phyloP scores from a whole-genome alignment of 2,113 vertebrate species.

The Euleptes europaea region DNA sequence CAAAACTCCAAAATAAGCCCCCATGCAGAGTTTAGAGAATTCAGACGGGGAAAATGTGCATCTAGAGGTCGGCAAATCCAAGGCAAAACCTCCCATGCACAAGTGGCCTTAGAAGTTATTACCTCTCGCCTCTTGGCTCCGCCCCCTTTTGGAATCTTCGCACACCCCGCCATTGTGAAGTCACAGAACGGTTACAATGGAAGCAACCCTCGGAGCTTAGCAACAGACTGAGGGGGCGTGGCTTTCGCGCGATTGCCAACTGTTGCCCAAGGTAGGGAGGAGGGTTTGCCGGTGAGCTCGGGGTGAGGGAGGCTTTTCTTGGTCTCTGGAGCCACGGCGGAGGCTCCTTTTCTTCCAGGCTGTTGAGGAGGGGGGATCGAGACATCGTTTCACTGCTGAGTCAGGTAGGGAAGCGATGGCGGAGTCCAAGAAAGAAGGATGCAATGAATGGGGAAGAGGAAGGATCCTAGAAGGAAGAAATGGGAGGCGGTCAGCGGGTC shows the following conservation, averaged over 20 bases:
- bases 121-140: not conserved
- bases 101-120: not conserved
- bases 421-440: rapidly evolving
- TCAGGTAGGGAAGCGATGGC: constrained; percentile 21
- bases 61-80: too few relatives aligned
- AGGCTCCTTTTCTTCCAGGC: not conserved
- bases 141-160: not conserved
- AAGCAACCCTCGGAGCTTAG: constrained; percentile 68
- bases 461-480: too few relatives aligned
- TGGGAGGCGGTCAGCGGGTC: too few relatives aligned
- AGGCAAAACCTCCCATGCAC: too few relatives aligned
- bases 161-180: not conserved
- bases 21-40: too few relatives aligned
- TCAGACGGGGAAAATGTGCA: too few relatives aligned
- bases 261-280: constrained; percentile 33
- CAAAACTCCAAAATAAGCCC: too few relatives aligned
- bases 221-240: constrained; percentile 70
- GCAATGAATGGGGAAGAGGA: not conserved
- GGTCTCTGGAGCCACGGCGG: not conserved
- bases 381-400: not conserved
- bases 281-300: not conserved
- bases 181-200: constrained; percentile 51
- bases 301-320: not conserved
- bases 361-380: not conserved
- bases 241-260: constrained; percentile 30